Evolutionary conservation across 2,113 vertebrate genomes (phyloP).

Genomic region (Petroica traversi): DNA sequence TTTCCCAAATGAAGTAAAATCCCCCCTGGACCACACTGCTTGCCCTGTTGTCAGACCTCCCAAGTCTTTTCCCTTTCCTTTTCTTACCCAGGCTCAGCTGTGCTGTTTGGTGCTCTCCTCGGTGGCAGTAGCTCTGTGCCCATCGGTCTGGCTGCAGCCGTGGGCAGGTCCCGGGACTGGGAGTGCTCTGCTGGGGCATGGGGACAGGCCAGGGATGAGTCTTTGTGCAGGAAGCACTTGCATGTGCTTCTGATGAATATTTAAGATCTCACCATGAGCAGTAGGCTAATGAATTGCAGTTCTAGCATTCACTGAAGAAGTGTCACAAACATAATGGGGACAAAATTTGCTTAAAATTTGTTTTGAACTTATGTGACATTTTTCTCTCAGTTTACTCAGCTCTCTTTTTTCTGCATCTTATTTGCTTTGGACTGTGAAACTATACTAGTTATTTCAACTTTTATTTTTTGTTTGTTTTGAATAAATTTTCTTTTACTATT

Average conservation of each 20-base stretch:
- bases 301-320: background rate
- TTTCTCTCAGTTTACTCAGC: background rate
- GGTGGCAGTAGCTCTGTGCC: background rate
- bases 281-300: conserved; percentile 9
- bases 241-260: background rate
- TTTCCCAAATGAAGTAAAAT: conserved; percentile 39
- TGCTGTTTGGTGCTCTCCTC: background rate
- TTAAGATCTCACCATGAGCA: background rate
- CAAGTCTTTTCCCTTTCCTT: background rate
- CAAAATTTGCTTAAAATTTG: conserved; percentile 31
- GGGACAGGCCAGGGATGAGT: background rate
- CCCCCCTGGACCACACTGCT: conserved; percentile 26
- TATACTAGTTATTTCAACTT: background rate
- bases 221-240: background rate
- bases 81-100: background rate
- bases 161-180: background rate
- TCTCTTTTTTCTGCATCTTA: background rate
- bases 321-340: background rate
- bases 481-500: background rate
- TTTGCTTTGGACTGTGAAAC: conserved; percentile 5
- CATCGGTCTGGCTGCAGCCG: background rate
- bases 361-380: background rate
- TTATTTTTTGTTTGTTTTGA: background rate
- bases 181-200: background rate
- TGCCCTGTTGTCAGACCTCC: conserved; percentile 48